A percentile compares a stretch with the other conserved stretches of the same genome.
Evolutionary conservation across 2,113 vertebrate species (phyloP).

Genomic region (Panthera leo): DNA sequence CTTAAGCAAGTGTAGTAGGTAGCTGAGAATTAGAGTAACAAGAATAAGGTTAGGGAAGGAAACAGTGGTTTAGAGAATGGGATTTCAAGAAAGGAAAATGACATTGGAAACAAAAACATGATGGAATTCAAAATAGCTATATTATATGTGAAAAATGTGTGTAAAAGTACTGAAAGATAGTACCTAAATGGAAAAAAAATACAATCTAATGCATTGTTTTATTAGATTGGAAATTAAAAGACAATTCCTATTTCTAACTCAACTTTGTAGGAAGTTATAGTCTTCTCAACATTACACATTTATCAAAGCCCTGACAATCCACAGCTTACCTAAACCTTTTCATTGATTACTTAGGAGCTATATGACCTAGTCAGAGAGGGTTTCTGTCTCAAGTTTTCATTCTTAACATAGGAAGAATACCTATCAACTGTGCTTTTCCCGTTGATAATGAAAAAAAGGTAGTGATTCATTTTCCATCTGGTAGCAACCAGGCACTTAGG

Average conservation of each 20-base stretch:
- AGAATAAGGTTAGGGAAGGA: neutral
- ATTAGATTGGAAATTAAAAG: constrained; percentile 23
- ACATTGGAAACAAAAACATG: neutral
- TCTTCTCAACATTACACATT: neutral
- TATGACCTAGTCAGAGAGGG: neutral
- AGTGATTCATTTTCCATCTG: neutral
- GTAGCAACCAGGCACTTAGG: neutral
- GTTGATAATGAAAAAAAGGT: neutral
- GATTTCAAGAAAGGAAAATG: neutral
- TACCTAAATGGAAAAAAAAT: neutral
- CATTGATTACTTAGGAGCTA: neutral
- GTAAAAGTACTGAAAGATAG: neutral
- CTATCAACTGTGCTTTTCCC: neutral
- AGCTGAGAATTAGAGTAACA: neutral
- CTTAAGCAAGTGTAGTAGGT: neutral
- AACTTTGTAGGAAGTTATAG: neutral
- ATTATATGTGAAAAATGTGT: neutral
- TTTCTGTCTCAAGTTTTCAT: constrained; percentile 15
- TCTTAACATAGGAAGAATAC: constrained; percentile 7
- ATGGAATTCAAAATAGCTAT: neutral
- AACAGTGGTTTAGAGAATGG: neutral
- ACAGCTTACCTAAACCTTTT: neutral
- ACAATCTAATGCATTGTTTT: neutral
- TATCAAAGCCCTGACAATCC: neutral
- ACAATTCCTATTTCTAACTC: constrained; percentile 20